Evolutionary conservation across 2,797 vertebrate species (phyloP), one percentile per base, ranked within the genome.

Genomic region (Etheostoma perlongum): DNA sequence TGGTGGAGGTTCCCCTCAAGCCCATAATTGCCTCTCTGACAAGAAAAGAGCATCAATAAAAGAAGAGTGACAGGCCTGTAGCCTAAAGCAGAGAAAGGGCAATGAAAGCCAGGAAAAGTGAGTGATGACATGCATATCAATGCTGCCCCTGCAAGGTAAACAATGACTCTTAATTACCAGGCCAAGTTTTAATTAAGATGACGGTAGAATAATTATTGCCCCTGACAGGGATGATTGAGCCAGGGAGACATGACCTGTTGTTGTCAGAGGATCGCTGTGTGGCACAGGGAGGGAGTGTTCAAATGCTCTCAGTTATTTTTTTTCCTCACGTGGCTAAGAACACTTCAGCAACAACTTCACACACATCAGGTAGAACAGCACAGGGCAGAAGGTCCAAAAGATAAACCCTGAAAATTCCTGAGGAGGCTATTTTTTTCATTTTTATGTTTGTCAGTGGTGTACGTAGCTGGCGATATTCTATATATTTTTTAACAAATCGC

Each of bases 101-200:
- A 82, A 75, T 67, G 76, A 82, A 86, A 92, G 88, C 64, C 79
- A 83, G 78, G 62, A 87, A 81, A 71, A 84, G 88, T 82, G 87
- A 91, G 83, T 73, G 85, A 88, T 93, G 93, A 94, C 93, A 90
- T 94, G 95, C 94, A 96, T 96, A 93, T 89, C 93, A 96, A 96
- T 94, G 85, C 86, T 78, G 92, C 93, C 91, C 93, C 94, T 93
- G 96, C 94, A 95, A 97, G 92, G 95, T 97, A 97, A 97, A 97
- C 96, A 97, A 96, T 95, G 94, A 95, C 91, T 96, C 92, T 95
- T 96, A 97, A 97, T 97, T 96, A 96, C 93, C 91, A 94, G 93
- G 92, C 95, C 94, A 96, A 95, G 89, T 95, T 97, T 97, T 97
- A 97, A 98, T 98, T 97, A 97, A 97, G 96, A 97, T 93, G 95